phyloP scores from a whole-genome alignment of 2,797 vertebrate species.

The Acipenser oxyrinchus region DNA sequence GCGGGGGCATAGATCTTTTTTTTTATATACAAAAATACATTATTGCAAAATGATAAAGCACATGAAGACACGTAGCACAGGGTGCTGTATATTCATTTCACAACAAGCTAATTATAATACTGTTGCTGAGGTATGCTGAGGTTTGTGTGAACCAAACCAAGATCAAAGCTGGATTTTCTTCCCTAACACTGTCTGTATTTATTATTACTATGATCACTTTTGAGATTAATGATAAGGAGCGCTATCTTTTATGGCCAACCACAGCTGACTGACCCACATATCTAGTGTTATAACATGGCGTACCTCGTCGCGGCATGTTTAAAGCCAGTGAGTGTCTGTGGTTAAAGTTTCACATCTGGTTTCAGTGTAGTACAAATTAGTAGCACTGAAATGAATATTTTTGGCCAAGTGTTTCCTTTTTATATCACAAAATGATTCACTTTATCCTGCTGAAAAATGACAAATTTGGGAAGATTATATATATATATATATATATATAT shows the following conservation, averaged over 20 bases:
- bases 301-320: slow-evolving; percentile 1
- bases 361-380: slow-evolving; percentile 18
- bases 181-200: not conserved
- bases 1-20: no score
- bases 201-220: not conserved
- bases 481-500: slow-evolving; percentile 45
- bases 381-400: slow-evolving; percentile 17
- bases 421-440: not conserved
- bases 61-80: no score
- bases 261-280: slow-evolving; percentile 2
- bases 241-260: not conserved
- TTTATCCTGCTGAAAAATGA: slow-evolving; percentile 4
- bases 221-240: slow-evolving; percentile 3
- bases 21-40: no score
- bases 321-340: slow-evolving; percentile 7
- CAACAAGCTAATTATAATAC: not conserved
- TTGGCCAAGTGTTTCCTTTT: slow-evolving; percentile 8
- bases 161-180: not conserved
- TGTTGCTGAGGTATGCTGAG: not conserved
- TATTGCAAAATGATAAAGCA: no score
- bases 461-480: not conserved
- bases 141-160: not conserved
- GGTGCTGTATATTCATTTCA: not conserved
- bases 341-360: slow-evolving; percentile 18
- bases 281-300: slow-evolving; percentile 3